Evolutionary conservation across 2,113 vertebrate species (phyloP), one percentile per base, ranked within the genome.

Genomic region (Gasterosteus nipponicus): DNA sequence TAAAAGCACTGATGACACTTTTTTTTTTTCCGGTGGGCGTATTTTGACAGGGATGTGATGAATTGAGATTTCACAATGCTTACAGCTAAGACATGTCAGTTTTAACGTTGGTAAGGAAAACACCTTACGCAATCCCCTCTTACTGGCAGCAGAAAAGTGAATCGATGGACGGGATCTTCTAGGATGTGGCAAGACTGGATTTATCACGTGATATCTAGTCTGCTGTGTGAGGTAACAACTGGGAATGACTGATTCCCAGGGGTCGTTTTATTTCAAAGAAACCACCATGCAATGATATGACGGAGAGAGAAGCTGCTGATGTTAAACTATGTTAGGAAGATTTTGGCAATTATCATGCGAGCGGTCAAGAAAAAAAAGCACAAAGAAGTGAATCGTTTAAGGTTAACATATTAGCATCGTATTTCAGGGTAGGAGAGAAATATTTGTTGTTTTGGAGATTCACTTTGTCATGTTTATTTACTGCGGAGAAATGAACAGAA

Each of bases 21-120:
- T 18, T 39, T 18, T 39, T 49, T 31, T 6, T 5, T 5, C 33
- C 35, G 7, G 35, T 38, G 35, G 31, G 29, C 4, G 12, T 3
- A 62, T 56, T 67, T 51, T 61, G 12, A 68, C 33, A 53, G 29
- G 46, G 33, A 63, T 26, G 22, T 81, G 75, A 86, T 59, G 46
- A 60, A 73, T 47, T 10, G 12, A 5, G 5, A 70, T 89, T 87
- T 79, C 81, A 60, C 86, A 92, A 89, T 11, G 10, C 7, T 15
- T 69, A 18, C 16, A 22, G n/a, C 31, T 61, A 4, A 54, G 74
- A 54, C 22, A 3, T 1, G 11, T 31, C 22, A 31, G 10, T 41
- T 61, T 38, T 35, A 19, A 11, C 15, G 19, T 18, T 79, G 59
- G 69, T 12, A 61, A 1, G 64, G 3, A 54, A 75, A 75, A 78